phyloP scores from a whole-genome alignment of 1,140 invertebrate species.

The Zaprionus ghesquierei region DNA sequence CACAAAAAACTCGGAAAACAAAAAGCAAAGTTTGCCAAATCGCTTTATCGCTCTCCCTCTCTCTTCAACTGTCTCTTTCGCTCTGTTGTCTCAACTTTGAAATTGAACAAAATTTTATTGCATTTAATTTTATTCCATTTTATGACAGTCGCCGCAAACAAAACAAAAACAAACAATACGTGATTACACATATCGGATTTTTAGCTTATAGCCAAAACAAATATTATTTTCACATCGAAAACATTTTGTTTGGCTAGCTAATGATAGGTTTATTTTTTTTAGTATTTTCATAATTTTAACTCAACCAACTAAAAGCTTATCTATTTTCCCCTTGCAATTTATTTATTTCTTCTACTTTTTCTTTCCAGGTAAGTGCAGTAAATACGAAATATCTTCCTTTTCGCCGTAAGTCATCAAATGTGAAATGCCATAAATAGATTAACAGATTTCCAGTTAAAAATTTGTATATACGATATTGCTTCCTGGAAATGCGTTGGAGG shows the following conservation, averaged over 20 bases:
- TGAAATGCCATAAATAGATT: background rate
- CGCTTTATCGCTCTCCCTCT: slow-evolving; percentile 20
- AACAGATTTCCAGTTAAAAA: slow-evolving; percentile 2
- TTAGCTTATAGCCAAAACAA: background rate
- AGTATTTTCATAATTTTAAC: background rate
- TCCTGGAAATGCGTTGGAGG: slow-evolving; percentile 22
- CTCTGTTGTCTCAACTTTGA: background rate
- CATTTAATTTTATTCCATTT: slow-evolving; percentile 30
- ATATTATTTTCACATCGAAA: background rate
- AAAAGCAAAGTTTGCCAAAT: slow-evolving; percentile 16
- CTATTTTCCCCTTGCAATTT: background rate
- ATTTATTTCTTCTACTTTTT: background rate
- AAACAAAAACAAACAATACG: slow-evolving; percentile 7
- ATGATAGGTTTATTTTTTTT: slow-evolving; percentile 16
- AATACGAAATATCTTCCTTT: background rate
- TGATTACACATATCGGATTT: slow-evolving; percentile 22
- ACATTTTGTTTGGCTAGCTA: slow-evolving; percentile 30
- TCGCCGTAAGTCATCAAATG: background rate
- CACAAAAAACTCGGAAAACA: background rate
- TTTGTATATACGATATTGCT: slow-evolving; percentile 8
- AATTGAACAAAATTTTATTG: slow-evolving; percentile 4
- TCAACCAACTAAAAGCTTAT: no score
- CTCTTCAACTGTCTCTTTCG: background rate
- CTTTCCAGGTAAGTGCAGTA: slow-evolving; percentile 50
- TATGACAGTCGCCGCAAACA: slow-evolving; percentile 11